A percentile compares a stretch with the other conserved stretches of the same genome.
phyloP scores from a whole-genome alignment of 2,113 vertebrate genomes.

The Pitta sordida region DNA sequence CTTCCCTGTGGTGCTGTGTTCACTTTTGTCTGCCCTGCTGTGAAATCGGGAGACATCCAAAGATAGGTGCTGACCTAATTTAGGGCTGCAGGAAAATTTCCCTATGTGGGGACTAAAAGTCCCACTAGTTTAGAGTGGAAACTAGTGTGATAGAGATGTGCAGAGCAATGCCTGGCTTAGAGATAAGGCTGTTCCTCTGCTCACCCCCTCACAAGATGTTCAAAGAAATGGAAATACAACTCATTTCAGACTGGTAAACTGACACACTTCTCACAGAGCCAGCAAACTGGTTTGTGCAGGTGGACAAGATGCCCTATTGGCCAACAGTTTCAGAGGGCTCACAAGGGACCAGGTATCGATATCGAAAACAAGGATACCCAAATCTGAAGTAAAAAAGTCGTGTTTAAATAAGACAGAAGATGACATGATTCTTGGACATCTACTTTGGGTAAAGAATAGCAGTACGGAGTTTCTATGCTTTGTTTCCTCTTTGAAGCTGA shows the following conservation, averaged over 20 bases:
- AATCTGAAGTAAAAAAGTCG: not conserved
- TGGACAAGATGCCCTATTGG: slow-evolving; percentile 8
- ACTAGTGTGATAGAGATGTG: not conserved
- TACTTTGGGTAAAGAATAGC: not conserved
- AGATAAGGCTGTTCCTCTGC: slow-evolving; percentile 43
- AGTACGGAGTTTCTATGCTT: not conserved
- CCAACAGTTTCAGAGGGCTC: not conserved
- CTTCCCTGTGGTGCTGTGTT: not conserved
- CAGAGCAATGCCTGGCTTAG: slow-evolving; percentile 18
- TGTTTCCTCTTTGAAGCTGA: not conserved
- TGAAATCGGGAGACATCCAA: not conserved
- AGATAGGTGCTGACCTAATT: slow-evolving; percentile 19
- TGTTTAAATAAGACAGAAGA: not conserved
- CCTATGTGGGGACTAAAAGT: slow-evolving; percentile 9
- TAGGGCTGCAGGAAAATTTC: slow-evolving; percentile 32
- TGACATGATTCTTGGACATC: not conserved
- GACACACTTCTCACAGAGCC: slow-evolving; percentile 18
- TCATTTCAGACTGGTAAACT: slow-evolving; percentile 46
- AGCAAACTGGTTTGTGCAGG: slow-evolving; percentile 6
- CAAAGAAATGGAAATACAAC: slow-evolving; percentile 63
- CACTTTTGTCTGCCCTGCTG: not conserved
- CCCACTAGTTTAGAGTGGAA: slow-evolving; percentile 19
- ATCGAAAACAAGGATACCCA: not conserved
- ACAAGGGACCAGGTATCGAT: not conserved
- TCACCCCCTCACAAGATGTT: slow-evolving; percentile 62